Base-by-base conservation (phyloP, 2,797 vertebrate species). In the Hypotaenidia okinawae region DNA sequence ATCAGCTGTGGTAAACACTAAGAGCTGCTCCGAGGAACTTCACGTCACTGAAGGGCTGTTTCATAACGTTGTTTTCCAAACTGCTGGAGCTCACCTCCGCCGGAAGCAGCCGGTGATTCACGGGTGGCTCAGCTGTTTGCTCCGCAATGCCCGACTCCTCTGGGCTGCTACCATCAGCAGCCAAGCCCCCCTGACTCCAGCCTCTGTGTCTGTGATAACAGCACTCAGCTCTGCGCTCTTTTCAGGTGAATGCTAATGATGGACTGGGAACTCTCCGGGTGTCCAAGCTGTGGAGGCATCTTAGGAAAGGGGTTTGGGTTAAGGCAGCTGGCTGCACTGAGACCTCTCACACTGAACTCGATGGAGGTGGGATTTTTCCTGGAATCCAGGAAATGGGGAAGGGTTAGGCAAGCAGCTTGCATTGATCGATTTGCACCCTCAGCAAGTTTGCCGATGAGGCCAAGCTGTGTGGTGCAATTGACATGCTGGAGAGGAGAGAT, bases 141-240 rank as follows among this genome's bases (percentile, higher is more conserved):
- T 62, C 64, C 22, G 28, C 75, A 25, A 0, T 4, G 72, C 76
- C 49, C 63, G 13, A 2, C 67, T 23, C 66, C 45, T 76, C 59
- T 4, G 3, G 16, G 2, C 51, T 12, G 43, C 58, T 5, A 7
- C 55, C 13, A 0, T 2, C 8, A 9, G 17, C 63, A 41, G 14
- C 25, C 2, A 7, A 22, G 8, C 13, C 51, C 30, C 15, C 30
- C 6, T 3, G 9, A 3, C 2, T 14, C n/a, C 52, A 14, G 27
- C 0, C 27, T 28, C 25, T 2, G 1, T 0, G 2, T 5, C 79
- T 35, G 9, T 23, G 52, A 4, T 13, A 13, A 10, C 5, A 13
- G 16, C 32, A 1, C 16, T 33, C 13, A 4, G 9, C 4, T 49
- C 24, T 49, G 0, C 24, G 33, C 4, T 22, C 15, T 9, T 41